Percentiles rank a stretch among this genome's conserved stretches.
phyloP scores from a whole-genome alignment of 2,113 vertebrate genomes.

The Scortum barcoo region DNA sequence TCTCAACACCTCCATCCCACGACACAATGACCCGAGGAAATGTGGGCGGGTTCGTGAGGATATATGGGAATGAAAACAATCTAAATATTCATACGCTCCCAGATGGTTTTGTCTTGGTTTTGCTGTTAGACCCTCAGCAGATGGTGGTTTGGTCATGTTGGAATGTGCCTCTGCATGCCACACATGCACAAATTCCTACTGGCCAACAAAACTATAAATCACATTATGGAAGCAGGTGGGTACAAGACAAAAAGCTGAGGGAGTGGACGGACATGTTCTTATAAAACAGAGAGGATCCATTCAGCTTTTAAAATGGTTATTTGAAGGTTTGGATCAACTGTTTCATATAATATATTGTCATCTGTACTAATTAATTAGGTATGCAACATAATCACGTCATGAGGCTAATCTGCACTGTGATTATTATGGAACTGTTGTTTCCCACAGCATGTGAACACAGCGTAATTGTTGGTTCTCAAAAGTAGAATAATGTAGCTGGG shows the following conservation, averaged over 20 bases:
- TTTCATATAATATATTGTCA: constrained; percentile 44
- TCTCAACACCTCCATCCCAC: background rate
- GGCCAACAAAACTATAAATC: constrained; percentile 2
- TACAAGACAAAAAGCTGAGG: background rate
- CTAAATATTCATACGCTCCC: background rate
- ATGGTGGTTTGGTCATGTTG: background rate
- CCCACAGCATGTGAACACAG: background rate
- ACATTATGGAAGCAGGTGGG: background rate
- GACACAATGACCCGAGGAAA: constrained; percentile 7
- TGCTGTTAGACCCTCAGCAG: background rate
- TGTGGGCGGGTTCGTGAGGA: background rate
- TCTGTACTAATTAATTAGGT: constrained; percentile 45
- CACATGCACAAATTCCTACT: background rate
- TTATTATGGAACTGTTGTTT: constrained; percentile 34
- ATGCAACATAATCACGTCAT: constrained; percentile 33
- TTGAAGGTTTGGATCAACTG: constrained; percentile 24
- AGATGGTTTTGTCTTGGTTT: constrained; percentile 4
- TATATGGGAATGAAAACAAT: constrained; percentile 1
- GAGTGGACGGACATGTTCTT: background rate
- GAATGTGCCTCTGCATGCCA: background rate
- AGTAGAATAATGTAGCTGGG: constrained; percentile 18
- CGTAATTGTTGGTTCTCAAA: constrained; percentile 19
- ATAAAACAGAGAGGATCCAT: background rate
- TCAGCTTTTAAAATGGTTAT: constrained; percentile 27
- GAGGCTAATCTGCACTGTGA: constrained; percentile 25